These are phyloP conservation scores for Flabesymbios commensalis DNA, from an alignment of 2,888 invertebrate species.

Conservation along the genomic window DNA sequence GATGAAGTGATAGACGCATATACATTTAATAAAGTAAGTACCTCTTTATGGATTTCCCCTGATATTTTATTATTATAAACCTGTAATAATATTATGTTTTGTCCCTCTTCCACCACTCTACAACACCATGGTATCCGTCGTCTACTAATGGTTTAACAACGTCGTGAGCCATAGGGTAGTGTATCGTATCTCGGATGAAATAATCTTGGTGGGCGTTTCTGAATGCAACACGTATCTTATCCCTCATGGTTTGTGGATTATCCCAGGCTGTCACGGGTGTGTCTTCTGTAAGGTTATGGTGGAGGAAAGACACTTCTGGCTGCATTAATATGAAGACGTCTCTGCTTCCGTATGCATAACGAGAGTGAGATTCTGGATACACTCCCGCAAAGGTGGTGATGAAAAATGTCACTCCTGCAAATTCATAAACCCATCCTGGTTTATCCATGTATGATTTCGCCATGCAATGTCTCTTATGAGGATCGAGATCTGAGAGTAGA, in stretches of 20 bases:
- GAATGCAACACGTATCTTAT: slow-evolving; percentile 48
- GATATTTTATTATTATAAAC: no score
- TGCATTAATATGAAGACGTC: slow-evolving; percentile 48
- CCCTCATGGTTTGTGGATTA: slow-evolving; percentile 44
- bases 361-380: slow-evolving; percentile 45
- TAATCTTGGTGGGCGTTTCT: slow-evolving; percentile 45
- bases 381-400: slow-evolving; percentile 54
- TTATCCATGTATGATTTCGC: slow-evolving; percentile 40
- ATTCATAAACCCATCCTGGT: slow-evolving; percentile 51
- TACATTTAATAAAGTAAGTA: no score
- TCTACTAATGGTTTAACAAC: slow-evolving; percentile 43
- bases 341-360: slow-evolving; percentile 42
- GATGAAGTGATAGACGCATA: no score
- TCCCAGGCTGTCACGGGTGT: slow-evolving; percentile 49
- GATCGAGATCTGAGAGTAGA: slow-evolving; percentile 43
- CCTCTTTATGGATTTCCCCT: no score
- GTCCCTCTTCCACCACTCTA: slow-evolving; percentile 43
- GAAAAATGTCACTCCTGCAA: slow-evolving; percentile 48
- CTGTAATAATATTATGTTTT: no score
- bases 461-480: slow-evolving; percentile 41
- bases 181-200: slow-evolving; percentile 38
- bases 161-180: slow-evolving; percentile 46
- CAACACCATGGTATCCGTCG: slow-evolving; percentile 26
- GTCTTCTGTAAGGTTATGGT: slow-evolving; percentile 48
- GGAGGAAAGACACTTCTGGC: slow-evolving; percentile 53